These are phyloP conservation scores for Allygus modestus DNA, from an alignment of 2,888 invertebrate genomes.

Conservation along the genomic window DNA sequence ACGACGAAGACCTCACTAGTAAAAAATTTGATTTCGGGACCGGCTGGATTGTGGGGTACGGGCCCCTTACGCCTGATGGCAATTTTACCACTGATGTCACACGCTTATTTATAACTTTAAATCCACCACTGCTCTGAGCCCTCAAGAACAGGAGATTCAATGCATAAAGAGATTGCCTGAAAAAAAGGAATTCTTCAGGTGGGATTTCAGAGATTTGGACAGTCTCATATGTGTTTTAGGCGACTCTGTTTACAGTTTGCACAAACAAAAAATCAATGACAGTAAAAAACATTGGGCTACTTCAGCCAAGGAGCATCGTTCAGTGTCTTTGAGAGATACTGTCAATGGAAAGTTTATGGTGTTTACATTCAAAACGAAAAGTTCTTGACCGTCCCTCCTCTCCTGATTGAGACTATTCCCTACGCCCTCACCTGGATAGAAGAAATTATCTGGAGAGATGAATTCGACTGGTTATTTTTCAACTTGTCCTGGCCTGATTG, in stretches of 20 bases:
- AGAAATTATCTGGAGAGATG: not conserved
- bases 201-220: too few species aligned
- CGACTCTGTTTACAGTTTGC: too few species aligned
- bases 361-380: not conserved
- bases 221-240: too few species aligned
- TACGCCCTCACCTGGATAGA: not conserved
- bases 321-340: not conserved
- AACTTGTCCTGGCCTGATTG: not conserved
- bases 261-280: too few species aligned
- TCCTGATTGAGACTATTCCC: not conserved
- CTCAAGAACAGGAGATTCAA: too few species aligned
- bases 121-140: too few species aligned
- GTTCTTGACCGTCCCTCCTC: not conserved
- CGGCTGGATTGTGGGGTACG: not conserved
- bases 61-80: not conserved
- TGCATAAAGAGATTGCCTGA: too few species aligned
- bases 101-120: not conserved
- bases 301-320: not conserved
- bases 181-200: too few species aligned
- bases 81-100: not conserved
- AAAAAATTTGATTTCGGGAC: not conserved
- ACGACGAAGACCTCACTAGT: not conserved
- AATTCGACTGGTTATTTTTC: constrained; percentile 1
- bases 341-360: constrained; percentile 12
- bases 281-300: not conserved